These are phyloP conservation scores for Collichthys lucidus DNA, from an alignment of 2,113 vertebrate species.

Conservation along the genomic window DNA sequence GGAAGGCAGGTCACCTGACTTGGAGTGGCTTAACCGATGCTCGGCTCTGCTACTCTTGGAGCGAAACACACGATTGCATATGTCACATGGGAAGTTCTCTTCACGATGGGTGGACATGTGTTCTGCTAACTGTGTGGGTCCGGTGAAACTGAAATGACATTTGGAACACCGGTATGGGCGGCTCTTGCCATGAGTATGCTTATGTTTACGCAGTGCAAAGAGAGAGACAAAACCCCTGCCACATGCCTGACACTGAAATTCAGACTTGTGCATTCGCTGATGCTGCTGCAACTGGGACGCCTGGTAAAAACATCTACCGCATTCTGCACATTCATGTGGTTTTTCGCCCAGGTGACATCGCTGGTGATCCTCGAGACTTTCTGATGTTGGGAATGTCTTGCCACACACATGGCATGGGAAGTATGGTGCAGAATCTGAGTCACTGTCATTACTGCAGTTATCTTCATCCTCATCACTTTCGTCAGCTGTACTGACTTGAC, in stretches of 20 bases:
- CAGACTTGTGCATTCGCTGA: slow-evolving; percentile 84
- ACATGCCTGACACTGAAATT: slow-evolving; percentile 86
- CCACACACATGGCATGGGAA: slow-evolving; percentile 87
- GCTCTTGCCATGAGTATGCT: slow-evolving; percentile 80
- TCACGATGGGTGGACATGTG: slow-evolving; percentile 84
- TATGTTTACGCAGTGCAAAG: slow-evolving; percentile 84
- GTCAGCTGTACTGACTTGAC: slow-evolving; percentile 48
- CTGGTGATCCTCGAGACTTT: slow-evolving; percentile 86
- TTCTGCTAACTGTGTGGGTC: slow-evolving; percentile 77
- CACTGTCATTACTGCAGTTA: slow-evolving; percentile 63
- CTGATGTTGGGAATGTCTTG: slow-evolving; percentile 84
- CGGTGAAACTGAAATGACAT: slow-evolving; percentile 81
- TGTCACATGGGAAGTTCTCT: slow-evolving; percentile 86
- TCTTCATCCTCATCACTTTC: slow-evolving; percentile 56
- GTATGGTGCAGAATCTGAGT: slow-evolving; percentile 84
- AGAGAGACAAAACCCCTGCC: slow-evolving; percentile 84
- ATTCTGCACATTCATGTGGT: slow-evolving; percentile 85
- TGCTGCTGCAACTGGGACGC: slow-evolving; percentile 85
- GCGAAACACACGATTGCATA: slow-evolving; percentile 81
- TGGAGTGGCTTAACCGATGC: slow-evolving; percentile 82
- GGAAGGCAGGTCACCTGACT: slow-evolving; percentile 32
- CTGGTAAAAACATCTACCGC: slow-evolving; percentile 84
- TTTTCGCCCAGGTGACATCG: slow-evolving; percentile 86
- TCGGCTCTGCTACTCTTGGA: slow-evolving; percentile 83
- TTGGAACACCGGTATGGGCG: slow-evolving; percentile 81